phyloP scores from a whole-genome alignment of 2,113 vertebrate species.

The Antechinus flavipes region DNA sequence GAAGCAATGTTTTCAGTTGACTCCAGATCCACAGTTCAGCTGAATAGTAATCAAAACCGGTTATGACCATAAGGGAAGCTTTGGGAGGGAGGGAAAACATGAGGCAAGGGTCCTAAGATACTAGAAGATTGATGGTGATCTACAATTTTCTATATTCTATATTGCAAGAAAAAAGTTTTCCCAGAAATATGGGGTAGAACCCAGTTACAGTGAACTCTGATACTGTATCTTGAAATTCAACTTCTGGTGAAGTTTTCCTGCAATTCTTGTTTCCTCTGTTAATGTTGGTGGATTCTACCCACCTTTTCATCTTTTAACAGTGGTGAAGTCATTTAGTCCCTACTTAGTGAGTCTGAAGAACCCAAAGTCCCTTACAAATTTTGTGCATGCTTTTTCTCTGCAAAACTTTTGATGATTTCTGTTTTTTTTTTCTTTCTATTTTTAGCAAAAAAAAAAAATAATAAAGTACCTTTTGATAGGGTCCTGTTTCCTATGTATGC shows the following conservation, averaged over 20 bases:
- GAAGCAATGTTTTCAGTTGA: constrained; percentile 20
- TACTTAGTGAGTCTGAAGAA: background rate
- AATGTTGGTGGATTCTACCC: background rate
- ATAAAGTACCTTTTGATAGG: constrained; percentile 55
- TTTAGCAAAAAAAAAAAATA: background rate
- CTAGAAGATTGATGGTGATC: constrained; percentile 11
- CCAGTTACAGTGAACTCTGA: constrained; percentile 28
- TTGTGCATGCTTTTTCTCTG: constrained; percentile 33
- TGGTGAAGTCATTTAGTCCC: background rate
- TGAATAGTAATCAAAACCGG: background rate
- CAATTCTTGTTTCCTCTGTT: constrained; percentile 9
- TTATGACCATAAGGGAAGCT: background rate
- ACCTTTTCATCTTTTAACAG: background rate
- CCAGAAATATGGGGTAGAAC: constrained; percentile 17
- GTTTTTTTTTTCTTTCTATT: background rate
- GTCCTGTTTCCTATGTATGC: constrained; percentile 63
- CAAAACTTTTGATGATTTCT: background rate
- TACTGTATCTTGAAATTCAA: constrained; percentile 21
- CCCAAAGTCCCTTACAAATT: background rate
- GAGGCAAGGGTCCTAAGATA: constrained; percentile 33
- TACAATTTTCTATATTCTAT: constrained; percentile 60
- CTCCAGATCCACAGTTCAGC: background rate
- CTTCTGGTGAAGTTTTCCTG: constrained; percentile 37
- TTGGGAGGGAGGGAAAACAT: background rate
- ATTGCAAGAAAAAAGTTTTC: constrained; percentile 40